phyloP scores from a whole-genome alignment of 2,888 invertebrate genomes.

The Cyrtodaria siliqua region DNA sequence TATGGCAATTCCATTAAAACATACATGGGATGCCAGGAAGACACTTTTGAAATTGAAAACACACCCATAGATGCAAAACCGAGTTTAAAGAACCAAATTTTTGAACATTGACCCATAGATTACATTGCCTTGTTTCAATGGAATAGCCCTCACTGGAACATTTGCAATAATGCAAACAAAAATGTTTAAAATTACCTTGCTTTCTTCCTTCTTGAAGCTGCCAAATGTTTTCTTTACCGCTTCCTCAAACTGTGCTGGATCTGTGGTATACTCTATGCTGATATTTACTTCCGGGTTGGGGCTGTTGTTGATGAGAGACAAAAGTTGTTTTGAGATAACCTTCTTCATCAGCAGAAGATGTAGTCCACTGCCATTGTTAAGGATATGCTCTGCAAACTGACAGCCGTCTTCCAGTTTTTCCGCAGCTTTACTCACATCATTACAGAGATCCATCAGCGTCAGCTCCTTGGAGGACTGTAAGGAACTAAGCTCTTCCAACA shows the following conservation, averaged over 20 bases:
- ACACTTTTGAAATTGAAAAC: too few species aligned
- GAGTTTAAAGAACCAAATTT: too few species aligned
- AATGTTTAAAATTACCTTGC: background rate
- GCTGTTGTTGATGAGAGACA: slow-evolving; percentile 92
- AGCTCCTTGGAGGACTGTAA: slow-evolving; percentile 93
- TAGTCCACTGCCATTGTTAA: slow-evolving; percentile 93
- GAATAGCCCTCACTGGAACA: too few species aligned
- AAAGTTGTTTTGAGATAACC: slow-evolving; percentile 92
- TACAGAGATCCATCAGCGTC: slow-evolving; percentile 95
- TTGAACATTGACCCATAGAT: too few species aligned
- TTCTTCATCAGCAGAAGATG: slow-evolving; percentile 91
- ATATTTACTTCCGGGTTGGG: slow-evolving; percentile 93
- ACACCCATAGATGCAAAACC: too few species aligned
- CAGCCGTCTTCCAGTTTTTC: slow-evolving; percentile 95
- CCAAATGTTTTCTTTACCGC: slow-evolving; percentile 88
- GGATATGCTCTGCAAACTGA: slow-evolving; percentile 92
- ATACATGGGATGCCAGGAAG: too few species aligned
- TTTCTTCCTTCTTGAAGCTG: slow-evolving; percentile 64
- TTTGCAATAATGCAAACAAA: too few species aligned
- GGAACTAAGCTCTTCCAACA: slow-evolving; percentile 86
- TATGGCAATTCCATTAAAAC: too few species aligned
- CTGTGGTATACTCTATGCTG: slow-evolving; percentile 91
- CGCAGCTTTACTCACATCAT: slow-evolving; percentile 92
- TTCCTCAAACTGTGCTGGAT: slow-evolving; percentile 92
- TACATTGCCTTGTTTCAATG: too few species aligned